Percentiles rank a stretch among this genome's conserved stretches.
Evolutionary conservation across 2,888 invertebrate genomes (phyloP).

Genomic region (Willowsia nigromaculata): DNA sequence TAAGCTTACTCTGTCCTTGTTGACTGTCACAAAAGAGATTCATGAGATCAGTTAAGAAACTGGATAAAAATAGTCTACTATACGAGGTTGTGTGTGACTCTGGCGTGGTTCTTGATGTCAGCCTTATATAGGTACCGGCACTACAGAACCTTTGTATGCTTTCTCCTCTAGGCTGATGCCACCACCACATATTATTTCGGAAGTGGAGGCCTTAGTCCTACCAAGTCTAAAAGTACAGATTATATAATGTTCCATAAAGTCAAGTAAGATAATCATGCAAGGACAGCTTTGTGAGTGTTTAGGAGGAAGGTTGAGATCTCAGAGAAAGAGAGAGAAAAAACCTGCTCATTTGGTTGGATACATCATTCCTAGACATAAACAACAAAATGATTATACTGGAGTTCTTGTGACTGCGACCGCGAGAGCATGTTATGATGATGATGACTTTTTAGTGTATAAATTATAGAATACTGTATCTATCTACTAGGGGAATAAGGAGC

Average conservation of each 20-base stretch:
- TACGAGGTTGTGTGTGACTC: not conserved
- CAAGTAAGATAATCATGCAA: not conserved
- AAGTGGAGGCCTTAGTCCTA: not conserved
- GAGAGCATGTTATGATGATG: not conserved
- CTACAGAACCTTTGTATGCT: not conserved
- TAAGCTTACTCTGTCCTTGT: slow-evolving; percentile 62
- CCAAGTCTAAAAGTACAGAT: not conserved
- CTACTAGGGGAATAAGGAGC: not conserved
- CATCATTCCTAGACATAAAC: not conserved
- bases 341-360: not conserved
- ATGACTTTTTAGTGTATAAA: not conserved
- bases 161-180: not conserved
- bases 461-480: not conserved
- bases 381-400: not conserved
- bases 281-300: not conserved
- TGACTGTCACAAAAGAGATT: slow-evolving; percentile 62
- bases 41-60: slow-evolving; percentile 62
- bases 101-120: not conserved
- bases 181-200: not conserved
- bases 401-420: not conserved
- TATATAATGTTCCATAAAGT: not conserved
- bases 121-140: not conserved
- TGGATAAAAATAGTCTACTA: slow-evolving; percentile 44
- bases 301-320: not conserved
- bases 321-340: too few relatives aligned